phyloP scores from a whole-genome alignment of 2,888 invertebrate genomes.

The Calephelis perditalis region DNA sequence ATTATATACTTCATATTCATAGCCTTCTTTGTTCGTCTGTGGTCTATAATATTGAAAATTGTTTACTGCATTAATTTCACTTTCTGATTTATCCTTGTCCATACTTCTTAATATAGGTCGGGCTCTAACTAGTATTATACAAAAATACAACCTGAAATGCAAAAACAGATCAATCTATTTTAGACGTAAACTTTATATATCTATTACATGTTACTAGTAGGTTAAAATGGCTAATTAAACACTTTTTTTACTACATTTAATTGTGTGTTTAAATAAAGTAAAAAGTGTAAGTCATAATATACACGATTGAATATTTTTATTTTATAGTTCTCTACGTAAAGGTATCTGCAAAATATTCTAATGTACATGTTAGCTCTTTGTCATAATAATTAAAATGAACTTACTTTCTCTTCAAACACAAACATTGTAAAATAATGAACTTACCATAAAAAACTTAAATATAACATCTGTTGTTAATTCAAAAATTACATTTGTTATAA shows the following conservation, averaged over 20 bases:
- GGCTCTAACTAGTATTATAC: constrained; percentile 52
- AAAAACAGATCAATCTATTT: background rate
- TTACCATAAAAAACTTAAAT: constrained; percentile 64
- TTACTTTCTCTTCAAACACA: too few species aligned
- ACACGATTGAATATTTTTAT: too few species aligned
- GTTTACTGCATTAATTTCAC: background rate
- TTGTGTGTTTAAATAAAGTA: too few species aligned
- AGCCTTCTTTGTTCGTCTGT: background rate
- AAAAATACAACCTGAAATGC: constrained; percentile 56
- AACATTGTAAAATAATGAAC: constrained; percentile 26
- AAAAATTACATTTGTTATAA: constrained; percentile 28
- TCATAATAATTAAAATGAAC: too few species aligned
- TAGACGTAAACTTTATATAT: background rate
- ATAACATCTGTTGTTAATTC: constrained; percentile 58
- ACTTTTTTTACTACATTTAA: background rate
- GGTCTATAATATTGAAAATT: background rate
- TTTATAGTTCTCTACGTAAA: too few species aligned
- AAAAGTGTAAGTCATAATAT: too few species aligned
- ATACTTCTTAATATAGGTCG: constrained; percentile 60
- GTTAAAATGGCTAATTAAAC: too few species aligned
- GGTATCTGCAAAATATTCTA: too few species aligned
- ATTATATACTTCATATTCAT: background rate
- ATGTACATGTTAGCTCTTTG: too few species aligned
- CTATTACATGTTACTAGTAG: too few species aligned
- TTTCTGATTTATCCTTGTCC: constrained; percentile 33